Base-by-base conservation (phyloP, 2,888 invertebrate species). In the Electrophaes corylata region DNA sequence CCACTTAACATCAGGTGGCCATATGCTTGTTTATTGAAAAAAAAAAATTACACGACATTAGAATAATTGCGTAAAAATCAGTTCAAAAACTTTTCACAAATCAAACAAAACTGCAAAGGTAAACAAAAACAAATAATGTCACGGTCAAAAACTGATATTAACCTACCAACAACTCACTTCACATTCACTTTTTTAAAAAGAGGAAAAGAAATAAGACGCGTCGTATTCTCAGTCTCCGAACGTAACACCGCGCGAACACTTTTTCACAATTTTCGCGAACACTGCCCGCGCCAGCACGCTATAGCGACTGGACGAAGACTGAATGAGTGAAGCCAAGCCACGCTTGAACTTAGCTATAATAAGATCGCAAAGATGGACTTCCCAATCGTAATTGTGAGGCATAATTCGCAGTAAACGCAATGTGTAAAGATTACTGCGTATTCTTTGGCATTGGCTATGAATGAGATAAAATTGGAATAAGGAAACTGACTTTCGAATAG, bases 121-220 rank as follows among this genome's bases (percentile, higher is more conserved):
- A 47, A 56, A 35, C 43, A 39, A 53, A 46, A 45, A 40, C 16
- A 48, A 48, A 55, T 52, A 60, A 18, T 57, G 59, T 56, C 64
- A 66, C 62, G 64, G 60, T 47, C 55, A 55, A 48, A 53, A 60
- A 37, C 37, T 51, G 59, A 57, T 58, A 62, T 62, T 60, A 57
- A 66, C 66, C 51, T 66, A 66, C 66, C 66, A 18, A 23, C 20
- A 50, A 57, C 20, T n/a, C 46, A 62, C 62, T 48, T 44, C 62
- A 57, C 51, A 54, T 46, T 51, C 62, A 62, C 61, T 54, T 47
- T 56, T 39, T 37, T 55, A 58, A 50, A 59, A 33, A 8, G 26
- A 49, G 41, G 55, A 33, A 40, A 20, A 48, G 43, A 41, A 47
- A 43, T 53, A 56, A 47, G 40, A 14, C 62, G 62, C 60, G 61